Conservation (phyloP, 2,113 vertebrate genomes). For the Vicugna pacos region DNA sequence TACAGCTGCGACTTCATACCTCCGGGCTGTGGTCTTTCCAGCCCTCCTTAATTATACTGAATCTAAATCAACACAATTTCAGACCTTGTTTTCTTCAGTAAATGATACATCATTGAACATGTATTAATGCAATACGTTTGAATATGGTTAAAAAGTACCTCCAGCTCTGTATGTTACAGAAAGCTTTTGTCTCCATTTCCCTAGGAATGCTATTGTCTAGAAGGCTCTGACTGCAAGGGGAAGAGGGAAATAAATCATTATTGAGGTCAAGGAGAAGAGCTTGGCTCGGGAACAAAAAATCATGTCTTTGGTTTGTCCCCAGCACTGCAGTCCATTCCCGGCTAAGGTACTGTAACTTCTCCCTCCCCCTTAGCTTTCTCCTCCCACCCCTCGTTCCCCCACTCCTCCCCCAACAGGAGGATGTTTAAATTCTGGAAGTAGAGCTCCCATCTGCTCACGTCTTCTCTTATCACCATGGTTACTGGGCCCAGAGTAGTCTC, state of each 20-base stretch:
- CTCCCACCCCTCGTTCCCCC: neutral
- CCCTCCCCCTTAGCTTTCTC: neutral
- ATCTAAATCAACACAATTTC: neutral
- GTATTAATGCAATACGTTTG: neutral
- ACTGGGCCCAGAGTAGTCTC: constrained; percentile 78
- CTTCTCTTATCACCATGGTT: constrained; percentile 76
- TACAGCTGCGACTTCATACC: accelerated
- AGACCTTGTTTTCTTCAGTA: neutral
- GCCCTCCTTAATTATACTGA: accelerated
- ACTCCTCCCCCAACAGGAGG: neutral
- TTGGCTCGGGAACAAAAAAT: neutral
- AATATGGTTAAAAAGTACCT: constrained; percentile 9
- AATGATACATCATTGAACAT: neutral
- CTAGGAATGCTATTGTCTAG: neutral
- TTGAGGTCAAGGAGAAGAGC: neutral
- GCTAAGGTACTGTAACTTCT: neutral
- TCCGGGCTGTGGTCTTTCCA: neutral
- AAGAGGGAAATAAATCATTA: neutral
- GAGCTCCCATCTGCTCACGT: constrained; percentile 74
- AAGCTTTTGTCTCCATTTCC: neutral
- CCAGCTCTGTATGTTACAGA: neutral
- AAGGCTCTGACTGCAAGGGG: neutral
- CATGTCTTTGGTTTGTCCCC: neutral
- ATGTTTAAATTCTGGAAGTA: constrained; percentile 71
- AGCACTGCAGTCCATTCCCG: accelerated